These are phyloP conservation scores for Rhegmatorhina hoffmannsi DNA, from an alignment of 2,113 vertebrate genomes.

Conservation along the genomic window DNA sequence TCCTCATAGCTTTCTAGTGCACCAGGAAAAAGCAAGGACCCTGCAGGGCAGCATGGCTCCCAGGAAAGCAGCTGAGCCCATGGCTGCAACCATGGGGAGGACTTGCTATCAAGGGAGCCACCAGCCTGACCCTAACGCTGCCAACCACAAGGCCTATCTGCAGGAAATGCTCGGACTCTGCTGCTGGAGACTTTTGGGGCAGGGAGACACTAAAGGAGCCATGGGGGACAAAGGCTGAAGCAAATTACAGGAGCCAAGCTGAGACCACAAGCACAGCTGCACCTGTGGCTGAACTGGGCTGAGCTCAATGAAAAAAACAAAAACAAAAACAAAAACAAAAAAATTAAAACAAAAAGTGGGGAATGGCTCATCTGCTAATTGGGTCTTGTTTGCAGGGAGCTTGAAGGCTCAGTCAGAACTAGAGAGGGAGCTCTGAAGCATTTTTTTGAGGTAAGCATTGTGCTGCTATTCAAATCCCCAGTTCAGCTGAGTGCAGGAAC, in stretches of 20 bases:
- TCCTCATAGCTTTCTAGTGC: background rate
- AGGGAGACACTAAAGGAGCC: fast-evolving
- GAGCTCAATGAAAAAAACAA: background rate
- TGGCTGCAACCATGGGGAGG: fast-evolving
- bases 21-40: fast-evolving
- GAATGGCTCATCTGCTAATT: background rate
- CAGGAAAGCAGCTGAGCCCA: background rate
- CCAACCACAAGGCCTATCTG: background rate
- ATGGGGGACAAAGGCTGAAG: background rate
- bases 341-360: fast-evolving
- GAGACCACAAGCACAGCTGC: background rate
- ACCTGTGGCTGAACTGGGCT: background rate
- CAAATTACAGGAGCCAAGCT: background rate
- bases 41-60: fast-evolving
- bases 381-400: background rate
- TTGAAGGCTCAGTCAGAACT: background rate
- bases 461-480: fast-evolving
- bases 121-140: fast-evolving
- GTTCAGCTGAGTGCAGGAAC: fast-evolving
- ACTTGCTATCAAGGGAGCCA: fast-evolving
- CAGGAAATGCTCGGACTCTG: background rate
- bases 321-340: no score
- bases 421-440: background rate
- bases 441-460: background rate
- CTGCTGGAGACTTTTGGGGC: background rate